A percentile compares a stretch with the other conserved stretches of the same genome.
phyloP scores from a whole-genome alignment of 2,113 vertebrate genomes.

The Brienomyrus brachyistius region DNA sequence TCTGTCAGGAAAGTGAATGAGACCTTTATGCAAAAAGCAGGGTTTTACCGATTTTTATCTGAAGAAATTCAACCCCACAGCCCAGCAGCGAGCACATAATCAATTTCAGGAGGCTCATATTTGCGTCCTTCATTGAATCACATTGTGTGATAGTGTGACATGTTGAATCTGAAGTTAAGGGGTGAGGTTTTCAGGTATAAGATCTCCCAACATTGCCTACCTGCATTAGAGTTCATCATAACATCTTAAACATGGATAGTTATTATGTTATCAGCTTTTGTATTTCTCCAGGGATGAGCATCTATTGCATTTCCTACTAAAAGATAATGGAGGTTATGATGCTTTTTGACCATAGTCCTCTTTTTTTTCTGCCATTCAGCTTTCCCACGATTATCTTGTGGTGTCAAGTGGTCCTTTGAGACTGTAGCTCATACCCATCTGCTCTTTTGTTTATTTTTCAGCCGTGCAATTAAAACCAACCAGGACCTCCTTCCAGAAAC shows the following conservation, averaged over 20 bases:
- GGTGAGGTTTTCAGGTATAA: not conserved
- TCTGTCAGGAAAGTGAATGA: not conserved
- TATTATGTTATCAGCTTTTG: not conserved
- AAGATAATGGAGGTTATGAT: not conserved
- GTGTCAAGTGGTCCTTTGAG: not conserved
- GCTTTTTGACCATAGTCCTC: not conserved
- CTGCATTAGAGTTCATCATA: not conserved
- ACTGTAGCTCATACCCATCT: not conserved
- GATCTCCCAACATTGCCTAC: not conserved
- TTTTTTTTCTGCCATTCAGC: not conserved
- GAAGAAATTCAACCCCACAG: not conserved
- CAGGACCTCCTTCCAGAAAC: constrained; percentile 91
- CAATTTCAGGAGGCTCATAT: not conserved
- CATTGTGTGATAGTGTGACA: not conserved
- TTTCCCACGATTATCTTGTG: not conserved
- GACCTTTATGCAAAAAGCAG: not conserved
- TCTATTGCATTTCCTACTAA: not conserved
- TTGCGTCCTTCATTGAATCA: not conserved
- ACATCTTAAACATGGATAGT: not conserved
- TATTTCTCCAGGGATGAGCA: not conserved
- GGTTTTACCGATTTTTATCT: not conserved
- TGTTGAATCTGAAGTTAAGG: not conserved
- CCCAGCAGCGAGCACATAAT: not conserved
- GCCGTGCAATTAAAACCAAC: constrained; percentile 97
- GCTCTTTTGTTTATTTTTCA: constrained; percentile 42